Conservation (phyloP, 2,113 vertebrate species). For the Scartelaos histophorus region DNA sequence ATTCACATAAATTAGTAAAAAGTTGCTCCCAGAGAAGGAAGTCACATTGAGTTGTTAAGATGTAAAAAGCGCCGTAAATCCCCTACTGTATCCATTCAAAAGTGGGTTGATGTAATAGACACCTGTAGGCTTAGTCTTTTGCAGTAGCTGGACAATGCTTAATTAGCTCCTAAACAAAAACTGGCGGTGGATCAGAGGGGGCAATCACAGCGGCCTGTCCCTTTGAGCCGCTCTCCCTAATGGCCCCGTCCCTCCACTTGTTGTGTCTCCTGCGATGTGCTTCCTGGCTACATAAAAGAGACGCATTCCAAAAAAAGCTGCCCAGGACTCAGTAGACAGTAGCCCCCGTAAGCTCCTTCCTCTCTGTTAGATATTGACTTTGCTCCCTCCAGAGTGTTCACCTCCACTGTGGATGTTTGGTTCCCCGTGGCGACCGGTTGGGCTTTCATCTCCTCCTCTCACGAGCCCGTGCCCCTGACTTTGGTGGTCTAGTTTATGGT, state of each 20-base stretch:
- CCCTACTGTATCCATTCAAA: constrained; percentile 59
- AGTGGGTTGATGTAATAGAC: constrained; percentile 45
- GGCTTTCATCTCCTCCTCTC: constrained; percentile 61
- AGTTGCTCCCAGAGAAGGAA: constrained; percentile 31
- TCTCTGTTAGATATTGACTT: constrained; percentile 56
- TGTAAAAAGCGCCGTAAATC: constrained; percentile 59
- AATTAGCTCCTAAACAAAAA: constrained; percentile 81
- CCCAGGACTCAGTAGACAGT: constrained; percentile 51
- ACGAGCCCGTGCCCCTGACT: constrained; percentile 61
- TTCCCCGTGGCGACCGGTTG: constrained; percentile 50
- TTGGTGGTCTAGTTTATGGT: constrained; percentile 61
- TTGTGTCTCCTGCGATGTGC: constrained; percentile 76
- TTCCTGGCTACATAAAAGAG: constrained; percentile 80
- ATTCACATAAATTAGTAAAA: constrained; percentile 10
- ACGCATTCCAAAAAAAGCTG: constrained; percentile 65
- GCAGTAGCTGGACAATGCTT: constrained; percentile 70
- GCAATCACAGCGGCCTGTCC: constrained; percentile 61
- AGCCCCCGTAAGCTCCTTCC: constrained; percentile 60
- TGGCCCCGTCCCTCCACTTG: constrained; percentile 68
- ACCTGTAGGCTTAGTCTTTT: constrained; percentile 16
- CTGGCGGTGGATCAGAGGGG: constrained; percentile 70
- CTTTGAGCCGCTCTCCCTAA: constrained; percentile 69
- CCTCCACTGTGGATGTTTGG: constrained; percentile 47
- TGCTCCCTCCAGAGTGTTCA: constrained; percentile 44
- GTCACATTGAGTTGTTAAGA: constrained; percentile 46